These are phyloP conservation scores for Tenebrio molitor DNA, from an alignment of 1,140 invertebrate genomes.

Conservation along the genomic window DNA sequence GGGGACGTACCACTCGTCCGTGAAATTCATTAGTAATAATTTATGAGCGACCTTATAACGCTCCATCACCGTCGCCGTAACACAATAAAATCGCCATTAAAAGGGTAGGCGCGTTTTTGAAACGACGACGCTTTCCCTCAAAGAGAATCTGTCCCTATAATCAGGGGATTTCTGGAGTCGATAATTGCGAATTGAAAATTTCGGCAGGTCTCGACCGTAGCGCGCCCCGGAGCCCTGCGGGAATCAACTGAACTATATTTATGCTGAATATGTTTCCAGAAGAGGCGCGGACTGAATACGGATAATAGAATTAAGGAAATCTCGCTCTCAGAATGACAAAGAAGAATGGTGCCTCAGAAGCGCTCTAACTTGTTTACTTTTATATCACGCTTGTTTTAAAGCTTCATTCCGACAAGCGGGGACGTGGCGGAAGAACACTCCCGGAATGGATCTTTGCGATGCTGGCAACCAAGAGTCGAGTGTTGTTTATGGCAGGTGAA, in stretches of 20 bases:
- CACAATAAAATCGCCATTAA: slow-evolving; percentile 45
- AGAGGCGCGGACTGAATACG: slow-evolving; percentile 57
- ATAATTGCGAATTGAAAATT: slow-evolving; percentile 62
- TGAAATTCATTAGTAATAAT: slow-evolving; percentile 45
- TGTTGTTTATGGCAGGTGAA: slow-evolving; percentile 49
- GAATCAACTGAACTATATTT: slow-evolving; percentile 55
- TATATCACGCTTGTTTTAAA: slow-evolving; percentile 52
- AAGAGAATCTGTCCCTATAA: slow-evolving; percentile 48
- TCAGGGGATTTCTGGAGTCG: slow-evolving; percentile 55
- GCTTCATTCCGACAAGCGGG: slow-evolving; percentile 29
- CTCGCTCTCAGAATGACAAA: slow-evolving; percentile 57
- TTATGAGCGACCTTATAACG: slow-evolving; percentile 32
- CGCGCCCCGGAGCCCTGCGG: slow-evolving; percentile 50
- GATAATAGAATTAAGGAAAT: slow-evolving; percentile 59
- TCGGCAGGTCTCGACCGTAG: slow-evolving; percentile 57
- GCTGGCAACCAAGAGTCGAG: slow-evolving; percentile 30
- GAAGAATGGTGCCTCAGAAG: slow-evolving; percentile 56
- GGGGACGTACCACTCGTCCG: background rate
- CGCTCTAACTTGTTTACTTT: slow-evolving; percentile 57
- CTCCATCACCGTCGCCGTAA: background rate
- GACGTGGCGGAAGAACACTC: slow-evolving; percentile 9
- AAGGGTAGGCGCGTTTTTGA: slow-evolving; percentile 30
- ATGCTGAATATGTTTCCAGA: slow-evolving; percentile 58
- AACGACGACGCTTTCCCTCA: slow-evolving; percentile 5
- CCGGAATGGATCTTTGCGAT: background rate